Base-by-base conservation (phyloP, 2,888 invertebrate species). In the Hedya salicella region DNA sequence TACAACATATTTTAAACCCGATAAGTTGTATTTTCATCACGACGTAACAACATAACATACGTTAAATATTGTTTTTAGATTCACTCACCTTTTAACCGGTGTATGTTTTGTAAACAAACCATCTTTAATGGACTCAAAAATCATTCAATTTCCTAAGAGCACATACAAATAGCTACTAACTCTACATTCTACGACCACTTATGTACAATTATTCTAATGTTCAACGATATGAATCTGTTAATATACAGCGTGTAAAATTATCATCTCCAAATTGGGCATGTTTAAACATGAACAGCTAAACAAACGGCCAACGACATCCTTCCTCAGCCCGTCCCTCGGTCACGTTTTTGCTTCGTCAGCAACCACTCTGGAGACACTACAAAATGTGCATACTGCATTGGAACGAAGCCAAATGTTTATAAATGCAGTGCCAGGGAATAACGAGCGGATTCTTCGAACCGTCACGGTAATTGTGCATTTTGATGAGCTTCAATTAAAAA, bases 381-480 rank as follows among this genome's bases (percentile, higher is more conserved):
- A 85, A 82, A 83, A 83, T 83, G 80, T 81, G 80, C 82, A 82
- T 78, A 73, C 79, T 73, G 72, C 74, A 78, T 77, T 89, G 89
- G 89, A 83, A 72, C 70, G 69, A 25, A 68, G 87, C 89, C 89
- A 89, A 83, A 80, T 81, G 81, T 87, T 87, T 87, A 85, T 82
- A 80, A 82, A 88, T 86, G 84, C 85, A 86, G 83, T 82, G 82
- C 79, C 79, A 77, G 72, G 73, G 74, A 78, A 80, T 88, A 88
- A 88, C 87, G 83, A 87, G 81, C 75, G 72, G 79, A 81, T 82
- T 85, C 79, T 81, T 80, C 79, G 68, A 68, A 76, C 70, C 64
- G 62, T 72, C 53, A 56, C 60, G 60, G 70, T 67, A 70, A 66
- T 69, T 70, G 68, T 72, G 70, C 61, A 68, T 69, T 67, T 48